Evolutionary conservation across 2,113 vertebrate species (phyloP).

Genomic region (Oplegnathus fasciatus): DNA sequence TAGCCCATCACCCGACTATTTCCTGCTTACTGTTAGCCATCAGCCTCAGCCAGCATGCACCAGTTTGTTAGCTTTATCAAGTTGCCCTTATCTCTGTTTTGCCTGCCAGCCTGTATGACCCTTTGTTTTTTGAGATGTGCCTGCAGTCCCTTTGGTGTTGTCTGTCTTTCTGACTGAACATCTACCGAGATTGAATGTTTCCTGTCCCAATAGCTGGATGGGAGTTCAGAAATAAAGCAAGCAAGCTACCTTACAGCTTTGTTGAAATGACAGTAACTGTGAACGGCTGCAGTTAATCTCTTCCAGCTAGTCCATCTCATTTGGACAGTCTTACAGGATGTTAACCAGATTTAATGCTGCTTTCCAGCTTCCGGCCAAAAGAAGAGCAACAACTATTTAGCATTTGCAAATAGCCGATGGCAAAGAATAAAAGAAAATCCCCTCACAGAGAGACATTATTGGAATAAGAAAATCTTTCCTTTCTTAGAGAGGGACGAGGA

Average conservation of each 20-base stretch:
- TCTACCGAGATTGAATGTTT: neutral
- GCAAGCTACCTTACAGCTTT: neutral
- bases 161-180: neutral
- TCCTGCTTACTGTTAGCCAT: neutral
- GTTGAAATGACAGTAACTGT: neutral
- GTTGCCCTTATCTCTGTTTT: neutral
- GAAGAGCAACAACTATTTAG: neutral
- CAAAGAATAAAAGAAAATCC: neutral
- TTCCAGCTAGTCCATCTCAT: neutral
- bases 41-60: too few relatives aligned
- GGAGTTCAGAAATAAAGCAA: neutral
- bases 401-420: neutral
- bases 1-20: neutral
- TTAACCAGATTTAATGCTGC: neutral
- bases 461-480: neutral
- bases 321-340: neutral
- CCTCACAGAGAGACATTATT: neutral
- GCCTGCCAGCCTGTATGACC: neutral
- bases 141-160: neutral
- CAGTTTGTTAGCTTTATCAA: neutral
- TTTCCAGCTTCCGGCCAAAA: neutral
- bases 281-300: neutral
- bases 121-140: neutral
- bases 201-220: neutral
- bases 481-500: neutral